A percentile compares a stretch with the other conserved stretches of the same genome.
These are phyloP conservation scores for Diorhabda sublineata DNA, from an alignment of 1,140 invertebrate species.

Conservation along the genomic window DNA sequence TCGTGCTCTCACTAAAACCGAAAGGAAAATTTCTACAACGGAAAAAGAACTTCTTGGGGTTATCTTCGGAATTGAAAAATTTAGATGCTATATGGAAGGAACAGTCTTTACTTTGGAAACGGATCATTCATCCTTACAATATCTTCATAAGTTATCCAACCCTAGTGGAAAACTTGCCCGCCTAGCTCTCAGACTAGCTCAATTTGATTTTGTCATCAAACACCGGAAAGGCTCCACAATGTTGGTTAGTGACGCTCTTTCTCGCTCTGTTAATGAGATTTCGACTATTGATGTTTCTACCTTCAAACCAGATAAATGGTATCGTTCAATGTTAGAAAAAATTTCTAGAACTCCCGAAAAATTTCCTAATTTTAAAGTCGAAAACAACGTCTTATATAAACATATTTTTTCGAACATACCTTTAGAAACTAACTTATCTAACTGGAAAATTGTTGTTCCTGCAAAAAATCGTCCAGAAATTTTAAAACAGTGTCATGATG, in stretches of 20 bases:
- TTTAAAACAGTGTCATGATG: constrained; percentile 13
- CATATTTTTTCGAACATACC: constrained; percentile 2
- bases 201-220: constrained; percentile 12
- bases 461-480: constrained; percentile 13
- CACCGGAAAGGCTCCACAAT: constrained; percentile 4
- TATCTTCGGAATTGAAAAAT: constrained; percentile 46
- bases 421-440: constrained; percentile 7
- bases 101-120: constrained; percentile 48
- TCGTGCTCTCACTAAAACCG: constrained; percentile 37
- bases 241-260: constrained; percentile 16
- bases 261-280: constrained; percentile 11
- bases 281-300: constrained; percentile 2
- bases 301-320: constrained; percentile 18
- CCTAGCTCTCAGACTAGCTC: constrained; percentile 40
- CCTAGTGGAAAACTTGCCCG: constrained; percentile 45
- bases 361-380: constrained; percentile 11
- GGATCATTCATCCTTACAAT: constrained; percentile 49
- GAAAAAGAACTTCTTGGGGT: constrained; percentile 51
- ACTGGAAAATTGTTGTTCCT: constrained; percentile 25
- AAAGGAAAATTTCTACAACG: constrained; percentile 47
- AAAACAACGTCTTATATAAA: constrained; percentile 11
- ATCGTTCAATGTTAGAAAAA: constrained; percentile 7
- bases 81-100: constrained; percentile 46
- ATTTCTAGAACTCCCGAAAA: constrained; percentile 6
- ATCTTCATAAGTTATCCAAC: constrained; percentile 48